Conservation (phyloP, 2,113 vertebrate species). For the Leucosticte australis region DNA sequence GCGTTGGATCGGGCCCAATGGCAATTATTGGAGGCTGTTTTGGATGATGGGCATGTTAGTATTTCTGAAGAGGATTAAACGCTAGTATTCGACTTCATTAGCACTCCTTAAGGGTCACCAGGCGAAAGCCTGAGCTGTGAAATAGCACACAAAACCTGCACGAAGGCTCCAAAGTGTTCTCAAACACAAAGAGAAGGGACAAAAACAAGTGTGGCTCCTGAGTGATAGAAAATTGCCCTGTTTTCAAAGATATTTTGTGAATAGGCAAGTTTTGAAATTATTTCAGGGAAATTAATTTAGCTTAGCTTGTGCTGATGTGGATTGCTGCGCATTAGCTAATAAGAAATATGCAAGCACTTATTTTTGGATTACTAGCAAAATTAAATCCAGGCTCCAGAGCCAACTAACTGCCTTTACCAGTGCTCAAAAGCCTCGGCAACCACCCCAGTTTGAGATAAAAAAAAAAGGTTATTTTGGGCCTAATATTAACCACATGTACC, state of each 20-base stretch:
- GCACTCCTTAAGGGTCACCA: constrained; percentile 57
- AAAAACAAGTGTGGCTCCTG: constrained; percentile 64
- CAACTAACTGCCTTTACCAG: constrained; percentile 73
- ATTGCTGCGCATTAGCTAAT: constrained; percentile 86
- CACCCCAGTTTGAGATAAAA: constrained; percentile 71
- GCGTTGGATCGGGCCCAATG: constrained; percentile 48
- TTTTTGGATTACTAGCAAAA: constrained; percentile 92
- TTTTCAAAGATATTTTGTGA: constrained; percentile 66
- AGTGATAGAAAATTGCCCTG: constrained; percentile 66
- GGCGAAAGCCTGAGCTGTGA: constrained; percentile 51
- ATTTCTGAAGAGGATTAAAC: constrained; percentile 69
- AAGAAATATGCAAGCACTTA: constrained; percentile 91
- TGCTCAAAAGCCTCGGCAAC: constrained; percentile 63
- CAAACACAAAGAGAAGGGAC: constrained; percentile 33
- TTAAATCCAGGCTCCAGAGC: constrained; percentile 91
- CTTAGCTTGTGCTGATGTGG: constrained; percentile 70
- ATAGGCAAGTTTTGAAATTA: constrained; percentile 64
- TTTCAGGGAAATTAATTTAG: constrained; percentile 70
- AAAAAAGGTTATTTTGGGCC: constrained; percentile 71
- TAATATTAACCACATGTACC: constrained; percentile 97
- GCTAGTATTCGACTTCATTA: constrained; percentile 67
- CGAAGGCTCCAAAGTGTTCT: constrained; percentile 35
- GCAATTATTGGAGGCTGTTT: constrained; percentile 60
- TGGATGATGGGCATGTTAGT: constrained; percentile 59
- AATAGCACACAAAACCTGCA: constrained; percentile 43